Percentiles rank a stretch among this genome's conserved stretches.
phyloP scores from a whole-genome alignment of 2,888 invertebrate species.

The Brenthis ino region DNA sequence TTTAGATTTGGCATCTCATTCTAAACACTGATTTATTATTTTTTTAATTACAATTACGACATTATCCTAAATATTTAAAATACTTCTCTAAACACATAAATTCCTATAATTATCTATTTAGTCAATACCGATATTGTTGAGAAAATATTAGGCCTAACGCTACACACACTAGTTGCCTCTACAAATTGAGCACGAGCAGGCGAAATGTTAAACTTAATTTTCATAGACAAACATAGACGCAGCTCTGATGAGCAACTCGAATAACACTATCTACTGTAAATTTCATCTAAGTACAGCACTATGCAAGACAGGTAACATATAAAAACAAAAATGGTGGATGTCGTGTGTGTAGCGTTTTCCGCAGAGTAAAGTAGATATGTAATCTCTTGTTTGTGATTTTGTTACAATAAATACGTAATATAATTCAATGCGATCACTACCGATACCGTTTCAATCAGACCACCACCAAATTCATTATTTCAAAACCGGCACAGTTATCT shows the following conservation, averaged over 20 bases:
- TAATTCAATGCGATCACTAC: conserved; percentile 68
- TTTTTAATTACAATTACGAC: conserved; percentile 69
- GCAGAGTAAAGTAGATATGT: conserved; percentile 74
- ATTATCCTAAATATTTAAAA: conserved; percentile 81
- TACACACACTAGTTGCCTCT: conserved; percentile 61
- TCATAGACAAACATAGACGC: background rate
- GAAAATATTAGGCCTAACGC: conserved; percentile 78
- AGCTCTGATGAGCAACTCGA: conserved; percentile 2
- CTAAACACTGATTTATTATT: conserved; percentile 80
- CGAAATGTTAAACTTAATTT: conserved; percentile 40
- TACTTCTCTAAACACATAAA: conserved; percentile 82
- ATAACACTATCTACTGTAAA: conserved; percentile 2
- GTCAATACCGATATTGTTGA: conserved; percentile 77
- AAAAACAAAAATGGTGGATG: conserved; percentile 18
- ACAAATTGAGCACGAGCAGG: conserved; percentile 62
- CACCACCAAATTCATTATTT: conserved; percentile 60
- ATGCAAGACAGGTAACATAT: conserved; percentile 6
- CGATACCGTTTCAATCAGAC: conserved; percentile 61
- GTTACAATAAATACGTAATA: conserved; percentile 43
- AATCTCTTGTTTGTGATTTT: conserved; percentile 59
- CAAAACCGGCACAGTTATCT: conserved; percentile 66
- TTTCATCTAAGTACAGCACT: conserved; percentile 11
- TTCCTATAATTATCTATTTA: conserved; percentile 79
- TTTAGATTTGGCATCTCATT: conserved; percentile 85
- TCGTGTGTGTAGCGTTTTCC: conserved; percentile 71